Base-by-base conservation (phyloP, 1,140 invertebrate genomes). In the Scaptomyza pallida region DNA sequence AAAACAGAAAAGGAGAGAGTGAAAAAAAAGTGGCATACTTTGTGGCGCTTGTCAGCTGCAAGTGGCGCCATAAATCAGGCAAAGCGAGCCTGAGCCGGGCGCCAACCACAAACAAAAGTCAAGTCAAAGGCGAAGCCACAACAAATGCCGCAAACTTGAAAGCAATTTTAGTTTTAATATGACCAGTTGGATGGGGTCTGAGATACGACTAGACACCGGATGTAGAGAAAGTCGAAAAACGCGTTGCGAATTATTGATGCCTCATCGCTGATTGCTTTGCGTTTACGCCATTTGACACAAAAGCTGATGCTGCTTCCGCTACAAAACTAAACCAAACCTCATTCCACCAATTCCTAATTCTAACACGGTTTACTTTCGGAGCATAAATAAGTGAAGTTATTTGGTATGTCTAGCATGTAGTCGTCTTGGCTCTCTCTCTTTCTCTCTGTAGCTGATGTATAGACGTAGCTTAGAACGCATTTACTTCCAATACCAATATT, bases 171-270 rank as follows among this genome's bases (percentile, higher is more conserved):
- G 79, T 82, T 82, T 82, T 75, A 82, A 83, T 83, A 50, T 61
- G 75, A 68, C 56, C 55, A 73, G 73, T 44, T 68, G 35, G 26
- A 21, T 51, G 60, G 59, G 26, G 43, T 13, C 35, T 47, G 40
- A 45, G 26, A 45, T 41, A 4, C 5, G 23, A 30, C 26, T 30
- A 30, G 26, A 30, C 26, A 30, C 26, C 8, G 6, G 9, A 30
- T 1, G 33, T 3, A n/a, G 12, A 37, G 26, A 37, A 37, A n/a
- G 33, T 37, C 3, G 33, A 37, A 68, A n/a, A 86, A 80, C 77
- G 76, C 81, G 81, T 74, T 86, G 52, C 67, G 81, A 85, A 86
- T 85, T 85, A 85, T 85, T 85, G 81, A 86, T 85, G 81, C 81
- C 73, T 74, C 81, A 77, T 86, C 75, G 81, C 81, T 80, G 81